phyloP scores from a whole-genome alignment of 64 coral and sea anemone genomes.

The Actinia tenebrosa region DNA sequence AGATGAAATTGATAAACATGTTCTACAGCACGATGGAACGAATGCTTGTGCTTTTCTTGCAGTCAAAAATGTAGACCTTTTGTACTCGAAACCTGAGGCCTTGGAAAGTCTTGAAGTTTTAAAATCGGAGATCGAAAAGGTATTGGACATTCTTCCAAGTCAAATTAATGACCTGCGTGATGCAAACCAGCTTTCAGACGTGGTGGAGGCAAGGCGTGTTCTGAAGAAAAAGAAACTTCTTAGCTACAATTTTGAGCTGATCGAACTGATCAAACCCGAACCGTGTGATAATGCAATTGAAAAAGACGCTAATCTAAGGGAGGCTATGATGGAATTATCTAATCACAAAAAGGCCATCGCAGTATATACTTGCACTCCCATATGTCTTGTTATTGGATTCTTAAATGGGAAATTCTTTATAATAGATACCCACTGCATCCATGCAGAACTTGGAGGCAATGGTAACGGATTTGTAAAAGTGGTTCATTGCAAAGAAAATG shows the following conservation, averaged over 20 bases:
- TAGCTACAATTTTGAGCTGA: not conserved
- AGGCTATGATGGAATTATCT: not conserved
- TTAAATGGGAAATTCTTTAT: conserved; percentile 4
- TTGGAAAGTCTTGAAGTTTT: not conserved
- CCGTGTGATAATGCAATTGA: not conserved
- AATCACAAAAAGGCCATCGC: not conserved
- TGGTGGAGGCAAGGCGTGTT: not conserved
- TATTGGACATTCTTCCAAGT: not conserved
- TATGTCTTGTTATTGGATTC: conserved; percentile 11
- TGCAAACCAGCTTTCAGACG: not conserved
- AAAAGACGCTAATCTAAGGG: not conserved
- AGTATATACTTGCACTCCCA: conserved; percentile 4
- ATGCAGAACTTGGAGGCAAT: not conserved
- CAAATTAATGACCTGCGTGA: not conserved
- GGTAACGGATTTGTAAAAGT: not conserved
- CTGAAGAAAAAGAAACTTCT: not conserved
- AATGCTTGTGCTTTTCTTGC: conserved; percentile 9
- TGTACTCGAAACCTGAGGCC: not conserved
- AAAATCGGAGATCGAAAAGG: not conserved
- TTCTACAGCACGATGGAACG: conserved; percentile 9
- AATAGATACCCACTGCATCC: conserved; percentile 19
- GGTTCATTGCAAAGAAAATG: not conserved
- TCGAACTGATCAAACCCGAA: not conserved
- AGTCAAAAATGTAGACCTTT: not conserved
- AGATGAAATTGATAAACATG: not conserved